A percentile compares a stretch with the other conserved stretches of the same genome.
These are phyloP conservation scores for Xestia c-nigrum DNA, from an alignment of 2,888 invertebrate genomes.

Conservation along the genomic window DNA sequence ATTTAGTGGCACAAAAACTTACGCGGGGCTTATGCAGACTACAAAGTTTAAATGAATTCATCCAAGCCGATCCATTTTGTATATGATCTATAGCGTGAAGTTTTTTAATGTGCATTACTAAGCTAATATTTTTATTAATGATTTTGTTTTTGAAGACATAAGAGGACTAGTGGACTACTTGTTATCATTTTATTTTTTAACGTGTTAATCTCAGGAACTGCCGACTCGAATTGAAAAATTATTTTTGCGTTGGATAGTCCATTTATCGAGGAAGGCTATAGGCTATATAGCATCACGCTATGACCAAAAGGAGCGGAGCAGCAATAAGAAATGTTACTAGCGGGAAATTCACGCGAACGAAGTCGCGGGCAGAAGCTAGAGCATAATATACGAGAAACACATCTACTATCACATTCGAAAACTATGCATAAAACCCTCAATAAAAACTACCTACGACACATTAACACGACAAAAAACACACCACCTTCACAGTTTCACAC, in stretches of 20 bases:
- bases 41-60: conserved; percentile 76
- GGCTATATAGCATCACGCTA: too few relatives aligned
- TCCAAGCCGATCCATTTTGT: conserved; percentile 71
- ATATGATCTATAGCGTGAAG: conserved; percentile 67
- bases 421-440: neutral
- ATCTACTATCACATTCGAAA: neutral
- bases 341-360: too few relatives aligned
- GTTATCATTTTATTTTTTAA: too few relatives aligned
- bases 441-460: neutral
- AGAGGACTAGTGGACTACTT: too few relatives aligned
- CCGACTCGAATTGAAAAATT: too few relatives aligned
- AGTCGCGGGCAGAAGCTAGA: too few relatives aligned
- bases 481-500: conserved; percentile 14
- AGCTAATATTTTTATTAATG: conserved; percentile 28
- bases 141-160: conserved; percentile 31
- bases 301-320: too few relatives aligned
- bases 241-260: too few relatives aligned
- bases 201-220: too few relatives aligned
- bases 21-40: conserved; percentile 68
- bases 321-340: too few relatives aligned
- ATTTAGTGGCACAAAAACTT: conserved; percentile 74
- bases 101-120: conserved; percentile 49
- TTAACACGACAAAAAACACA: conserved; percentile 13
- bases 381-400: neutral
- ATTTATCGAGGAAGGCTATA: too few relatives aligned